Evolutionary conservation across 2,113 vertebrate species (phyloP), one percentile per base, ranked within the genome.

Genomic region (Labrus mixtus): DNA sequence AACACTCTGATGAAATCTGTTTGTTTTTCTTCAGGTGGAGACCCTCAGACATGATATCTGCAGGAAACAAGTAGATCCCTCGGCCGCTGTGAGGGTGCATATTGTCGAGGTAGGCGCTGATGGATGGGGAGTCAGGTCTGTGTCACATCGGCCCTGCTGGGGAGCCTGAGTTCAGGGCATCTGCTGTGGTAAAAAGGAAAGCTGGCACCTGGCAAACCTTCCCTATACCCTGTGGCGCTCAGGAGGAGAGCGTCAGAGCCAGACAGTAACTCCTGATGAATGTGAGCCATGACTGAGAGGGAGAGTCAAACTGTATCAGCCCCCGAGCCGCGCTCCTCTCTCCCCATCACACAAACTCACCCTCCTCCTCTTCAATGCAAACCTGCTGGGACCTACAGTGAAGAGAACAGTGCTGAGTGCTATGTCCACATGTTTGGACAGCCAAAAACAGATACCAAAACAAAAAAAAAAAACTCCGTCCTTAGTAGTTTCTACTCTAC

Each of bases 231-330:
- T 81, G 62, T 9, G 56, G 77, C 39, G 73, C 78, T 82, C 74
- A 36, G 43, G 73, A 67, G 88, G 84, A 83, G 65, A 63, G 62
- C 4, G n/a, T 56, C 74, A 59, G 58, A 76, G 65, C 77, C 67
- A 90, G 82, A 86, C 70, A 33, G 74, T 53, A 63, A 56, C 69
- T 81, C 67, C 62, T 87, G 86, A 91, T 88, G 68, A 85, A 90
- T 92, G 84, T 68, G 71, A 68, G 70, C 68, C 20, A 23, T 77
- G 84, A 87, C 73, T 68, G 84, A 83, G 79, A 83, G 68, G 54
- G 25, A 64, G 79, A 83, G 79, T 85, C 77, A 86, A 82, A 76
- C 67, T 65, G 54, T 61, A 74, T 76, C 66, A 74, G 78, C 84
- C 68, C 72, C 79, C 19, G 13, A 83, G 78, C 64, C 10, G 22